Conservation (phyloP, 2,888 invertebrate genomes). For the Omphaloscelis lunosa region DNA sequence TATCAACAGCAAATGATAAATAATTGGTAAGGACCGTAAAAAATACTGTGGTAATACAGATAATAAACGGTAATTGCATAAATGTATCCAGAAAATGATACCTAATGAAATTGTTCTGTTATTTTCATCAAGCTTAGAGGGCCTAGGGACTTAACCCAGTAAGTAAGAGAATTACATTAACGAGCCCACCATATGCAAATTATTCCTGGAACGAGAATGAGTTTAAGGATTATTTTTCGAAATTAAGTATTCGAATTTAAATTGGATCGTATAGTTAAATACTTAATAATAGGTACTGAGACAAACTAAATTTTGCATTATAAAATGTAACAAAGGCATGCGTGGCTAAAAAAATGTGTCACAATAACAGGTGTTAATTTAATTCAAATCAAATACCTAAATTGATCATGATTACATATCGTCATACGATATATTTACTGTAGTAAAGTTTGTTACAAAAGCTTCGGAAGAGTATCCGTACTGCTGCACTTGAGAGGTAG, state of each 20-base stretch:
- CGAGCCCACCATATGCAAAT: conserved; percentile 30
- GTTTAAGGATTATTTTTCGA: conserved; percentile 20
- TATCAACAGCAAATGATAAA: not conserved
- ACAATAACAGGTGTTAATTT: not conserved
- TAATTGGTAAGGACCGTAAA: not conserved
- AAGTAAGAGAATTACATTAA: conserved; percentile 39
- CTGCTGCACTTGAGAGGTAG: not conserved
- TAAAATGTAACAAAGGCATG: not conserved
- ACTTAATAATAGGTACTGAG: not conserved
- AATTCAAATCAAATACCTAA: not conserved
- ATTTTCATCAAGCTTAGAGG: not conserved
- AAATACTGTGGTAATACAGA: not conserved
- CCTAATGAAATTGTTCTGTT: conserved; percentile 1
- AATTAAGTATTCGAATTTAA: conserved; percentile 16
- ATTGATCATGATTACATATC: not conserved
- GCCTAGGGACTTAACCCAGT: not conserved
- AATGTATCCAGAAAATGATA: not conserved
- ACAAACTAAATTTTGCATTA: not conserved
- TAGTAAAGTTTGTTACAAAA: not conserved
- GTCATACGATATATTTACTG: not conserved
- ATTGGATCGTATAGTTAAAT: not conserved
- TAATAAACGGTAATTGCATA: not conserved
- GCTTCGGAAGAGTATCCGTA: not conserved
- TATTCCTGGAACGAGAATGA: not conserved
- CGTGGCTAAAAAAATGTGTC: not conserved